phyloP scores from a whole-genome alignment of 2,113 vertebrate genomes.

The Panthera leo region DNA sequence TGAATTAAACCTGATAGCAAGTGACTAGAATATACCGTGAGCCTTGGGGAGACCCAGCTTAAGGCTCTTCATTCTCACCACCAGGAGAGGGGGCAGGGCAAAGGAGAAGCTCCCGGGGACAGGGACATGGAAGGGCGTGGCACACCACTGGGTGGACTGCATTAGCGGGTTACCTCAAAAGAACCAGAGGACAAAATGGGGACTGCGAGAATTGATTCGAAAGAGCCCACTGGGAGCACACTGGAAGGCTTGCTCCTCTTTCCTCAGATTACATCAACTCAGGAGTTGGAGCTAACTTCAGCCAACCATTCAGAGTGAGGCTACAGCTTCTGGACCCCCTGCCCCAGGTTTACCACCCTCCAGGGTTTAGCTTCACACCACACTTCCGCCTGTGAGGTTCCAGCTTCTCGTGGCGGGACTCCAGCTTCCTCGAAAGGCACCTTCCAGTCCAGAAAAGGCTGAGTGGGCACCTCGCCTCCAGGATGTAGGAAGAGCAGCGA shows the following conservation, averaged over 20 bases:
- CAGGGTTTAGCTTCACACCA: background rate
- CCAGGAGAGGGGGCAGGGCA: too few species aligned
- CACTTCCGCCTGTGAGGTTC: too few species aligned
- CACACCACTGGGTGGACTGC: rapidly evolving
- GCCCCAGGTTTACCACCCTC: too few species aligned
- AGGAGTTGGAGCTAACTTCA: background rate
- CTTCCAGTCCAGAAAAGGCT: rapidly evolving
- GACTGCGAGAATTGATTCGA: background rate
- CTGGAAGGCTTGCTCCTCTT: background rate
- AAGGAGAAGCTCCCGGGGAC: background rate
- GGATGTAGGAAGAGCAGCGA: background rate
- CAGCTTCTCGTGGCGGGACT: rapidly evolving
- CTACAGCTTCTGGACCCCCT: background rate
- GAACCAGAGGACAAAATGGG: background rate
- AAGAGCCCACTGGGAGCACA: background rate
- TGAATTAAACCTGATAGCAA: background rate
- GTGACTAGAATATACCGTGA: background rate
- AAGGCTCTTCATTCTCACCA: background rate
- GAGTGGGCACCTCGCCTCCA: rapidly evolving
- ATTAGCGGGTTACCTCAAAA: background rate
- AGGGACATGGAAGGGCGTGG: background rate
- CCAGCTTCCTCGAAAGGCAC: background rate
- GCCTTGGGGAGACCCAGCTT: background rate
- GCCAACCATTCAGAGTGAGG: background rate
- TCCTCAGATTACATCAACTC: background rate